Evolutionary conservation across 2,797 vertebrate species (phyloP).

Genomic region (Chrysocyon brachyurus): DNA sequence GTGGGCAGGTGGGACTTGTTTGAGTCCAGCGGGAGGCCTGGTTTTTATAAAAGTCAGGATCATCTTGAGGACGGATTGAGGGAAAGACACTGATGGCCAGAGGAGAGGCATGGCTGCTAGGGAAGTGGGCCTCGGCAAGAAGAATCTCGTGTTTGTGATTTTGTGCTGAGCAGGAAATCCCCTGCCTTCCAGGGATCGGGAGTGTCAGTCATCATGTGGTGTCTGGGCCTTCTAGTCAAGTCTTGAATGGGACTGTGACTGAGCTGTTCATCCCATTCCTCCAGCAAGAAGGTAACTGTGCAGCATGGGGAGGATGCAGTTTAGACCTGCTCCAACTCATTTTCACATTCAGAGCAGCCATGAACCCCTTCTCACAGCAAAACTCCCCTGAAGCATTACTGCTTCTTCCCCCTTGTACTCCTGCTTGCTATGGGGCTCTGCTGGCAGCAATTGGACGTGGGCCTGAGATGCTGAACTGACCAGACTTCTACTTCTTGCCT

Average conservation of each 20-base stretch:
- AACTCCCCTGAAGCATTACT: fast-evolving
- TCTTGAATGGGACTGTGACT: conserved; percentile 91
- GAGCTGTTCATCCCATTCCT: conserved; percentile 97
- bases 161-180: conserved; percentile 20
- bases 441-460: not conserved
- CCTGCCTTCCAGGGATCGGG: conserved; percentile 92
- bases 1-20: not conserved
- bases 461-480: conserved; percentile 34
- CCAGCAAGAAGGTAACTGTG: conserved; percentile 96
- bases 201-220: conserved; percentile 96
- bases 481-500: conserved; percentile 42
- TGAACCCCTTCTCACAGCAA: not conserved
- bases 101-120: not conserved
- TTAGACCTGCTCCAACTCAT: not conserved
- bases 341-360: not conserved
- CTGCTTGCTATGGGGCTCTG: fast-evolving
- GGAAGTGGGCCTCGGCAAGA: not conserved
- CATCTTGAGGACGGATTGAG: not conserved
- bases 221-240: conserved; percentile 95
- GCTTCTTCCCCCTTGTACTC: not conserved
- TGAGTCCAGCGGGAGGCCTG: not conserved
- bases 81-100: not conserved
- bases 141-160: not conserved
- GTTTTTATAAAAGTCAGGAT: not conserved
- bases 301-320: not conserved